Conservation (phyloP, 2,888 invertebrate species). For the Thereva nobilitata region DNA sequence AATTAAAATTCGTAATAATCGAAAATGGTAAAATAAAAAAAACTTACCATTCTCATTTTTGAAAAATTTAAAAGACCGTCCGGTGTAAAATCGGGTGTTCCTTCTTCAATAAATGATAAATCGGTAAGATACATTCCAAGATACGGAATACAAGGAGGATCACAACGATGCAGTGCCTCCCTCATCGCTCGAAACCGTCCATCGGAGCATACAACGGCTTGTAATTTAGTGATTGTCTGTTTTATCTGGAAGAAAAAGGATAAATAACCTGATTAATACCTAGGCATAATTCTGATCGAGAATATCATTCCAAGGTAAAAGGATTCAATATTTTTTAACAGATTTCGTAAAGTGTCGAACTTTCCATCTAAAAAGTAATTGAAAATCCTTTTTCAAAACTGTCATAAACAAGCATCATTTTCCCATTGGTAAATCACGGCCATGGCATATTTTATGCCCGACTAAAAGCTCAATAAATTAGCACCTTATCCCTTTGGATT, state of each 20-base stretch:
- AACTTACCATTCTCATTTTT: constrained; percentile 87
- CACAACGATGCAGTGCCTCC: constrained; percentile 86
- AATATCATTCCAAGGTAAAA: background rate
- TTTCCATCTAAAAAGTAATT: constrained; percentile 10
- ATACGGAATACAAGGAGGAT: constrained; percentile 86
- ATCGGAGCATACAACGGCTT: constrained; percentile 84
- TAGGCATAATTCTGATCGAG: constrained; percentile 1
- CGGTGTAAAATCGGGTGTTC: constrained; percentile 86
- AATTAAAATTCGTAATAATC: no score
- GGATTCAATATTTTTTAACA: background rate
- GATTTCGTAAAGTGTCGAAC: background rate
- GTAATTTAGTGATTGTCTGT: constrained; percentile 84
- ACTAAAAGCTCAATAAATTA: constrained; percentile 40
- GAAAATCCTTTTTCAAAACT: constrained; percentile 3
- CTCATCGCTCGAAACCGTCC: constrained; percentile 84
- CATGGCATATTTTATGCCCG: constrained; percentile 33
- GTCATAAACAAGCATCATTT: constrained; percentile 34
- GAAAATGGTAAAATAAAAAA: background rate
- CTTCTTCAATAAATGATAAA: constrained; percentile 90
- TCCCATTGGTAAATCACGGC: constrained; percentile 34
- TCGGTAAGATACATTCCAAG: constrained; percentile 89
- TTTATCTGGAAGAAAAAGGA: constrained; percentile 68
- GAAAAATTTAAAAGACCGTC: constrained; percentile 89
- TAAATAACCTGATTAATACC: background rate
- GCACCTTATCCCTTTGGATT: constrained; percentile 32